Conservation (phyloP, 2,113 vertebrate genomes). For the Glaucomys volans region DNA sequence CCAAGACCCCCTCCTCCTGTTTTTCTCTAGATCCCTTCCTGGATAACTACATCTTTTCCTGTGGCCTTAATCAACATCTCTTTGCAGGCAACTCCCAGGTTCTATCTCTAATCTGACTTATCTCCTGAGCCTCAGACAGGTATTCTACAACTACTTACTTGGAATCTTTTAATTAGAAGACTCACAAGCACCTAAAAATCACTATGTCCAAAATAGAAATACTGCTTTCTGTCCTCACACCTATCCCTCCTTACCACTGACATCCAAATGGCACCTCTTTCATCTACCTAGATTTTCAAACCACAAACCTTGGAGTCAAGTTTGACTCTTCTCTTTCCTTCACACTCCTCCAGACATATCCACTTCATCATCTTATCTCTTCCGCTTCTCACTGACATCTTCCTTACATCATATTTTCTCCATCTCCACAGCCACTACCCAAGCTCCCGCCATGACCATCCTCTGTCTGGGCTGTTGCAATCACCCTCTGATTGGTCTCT, state of each 20-base stretch:
- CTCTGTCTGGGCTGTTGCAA: background rate
- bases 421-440: background rate
- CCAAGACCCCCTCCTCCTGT: background rate
- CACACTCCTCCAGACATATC: background rate
- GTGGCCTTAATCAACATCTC: conserved; percentile 22
- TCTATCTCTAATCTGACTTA: background rate
- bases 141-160: background rate
- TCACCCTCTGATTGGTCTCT: background rate
- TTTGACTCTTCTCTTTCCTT: background rate
- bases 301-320: background rate
- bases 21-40: background rate
- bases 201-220: background rate
- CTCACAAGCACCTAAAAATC: background rate
- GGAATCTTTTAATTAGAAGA: conserved; percentile 24
- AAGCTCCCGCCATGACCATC: background rate
- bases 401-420: background rate
- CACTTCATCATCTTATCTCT: background rate
- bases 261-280: background rate
- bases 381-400: background rate
- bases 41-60: background rate
- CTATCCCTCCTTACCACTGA: background rate
- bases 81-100: conserved; percentile 3
- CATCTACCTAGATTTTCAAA: background rate
- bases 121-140: background rate
- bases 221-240: background rate